Percentiles rank a stretch among this genome's conserved stretches.
phyloP scores from a whole-genome alignment of 2,888 invertebrate species.

The Ochropleura leucogaster region DNA sequence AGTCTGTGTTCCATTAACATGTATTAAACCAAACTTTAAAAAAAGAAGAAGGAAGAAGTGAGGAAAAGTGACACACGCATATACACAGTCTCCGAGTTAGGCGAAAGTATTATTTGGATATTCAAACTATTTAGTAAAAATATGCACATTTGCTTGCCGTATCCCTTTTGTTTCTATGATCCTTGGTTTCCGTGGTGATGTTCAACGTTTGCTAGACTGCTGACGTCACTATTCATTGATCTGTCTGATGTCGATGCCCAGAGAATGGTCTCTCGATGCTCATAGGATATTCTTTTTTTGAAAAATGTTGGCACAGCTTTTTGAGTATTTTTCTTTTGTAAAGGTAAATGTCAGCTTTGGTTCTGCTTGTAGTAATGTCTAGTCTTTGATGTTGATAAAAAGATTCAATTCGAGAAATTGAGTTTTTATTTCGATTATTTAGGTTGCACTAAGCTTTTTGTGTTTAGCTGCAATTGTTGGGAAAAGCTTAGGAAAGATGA shows the following conservation, averaged over 20 bases:
- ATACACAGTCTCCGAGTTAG: too few species aligned
- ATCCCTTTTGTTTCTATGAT: slow-evolving; percentile 7
- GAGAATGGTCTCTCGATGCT: slow-evolving; percentile 18
- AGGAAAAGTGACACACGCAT: too few species aligned
- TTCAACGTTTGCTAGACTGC: slow-evolving; percentile 43
- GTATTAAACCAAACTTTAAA: too few species aligned
- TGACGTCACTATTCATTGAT: slow-evolving; percentile 66
- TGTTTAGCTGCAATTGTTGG: too few species aligned
- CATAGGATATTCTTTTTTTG: background rate
- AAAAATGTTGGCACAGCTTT: slow-evolving; percentile 4
- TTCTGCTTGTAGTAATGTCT: background rate
- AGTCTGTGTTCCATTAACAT: too few species aligned
- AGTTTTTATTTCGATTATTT: background rate
- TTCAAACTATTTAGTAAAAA: background rate
- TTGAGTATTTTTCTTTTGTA: background rate
- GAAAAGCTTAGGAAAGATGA: too few species aligned
- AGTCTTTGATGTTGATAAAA: background rate
- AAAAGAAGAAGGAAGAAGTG: too few species aligned
- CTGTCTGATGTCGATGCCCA: slow-evolving; percentile 53
- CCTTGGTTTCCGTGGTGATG: slow-evolving; percentile 11
- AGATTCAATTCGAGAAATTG: background rate
- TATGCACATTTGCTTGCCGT: slow-evolving; percentile 1
- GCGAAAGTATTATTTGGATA: background rate
- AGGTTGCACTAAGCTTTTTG: background rate
- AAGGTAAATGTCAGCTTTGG: background rate